phyloP scores from a whole-genome alignment of 1,140 invertebrate species.

The Anastatus disparis region DNA sequence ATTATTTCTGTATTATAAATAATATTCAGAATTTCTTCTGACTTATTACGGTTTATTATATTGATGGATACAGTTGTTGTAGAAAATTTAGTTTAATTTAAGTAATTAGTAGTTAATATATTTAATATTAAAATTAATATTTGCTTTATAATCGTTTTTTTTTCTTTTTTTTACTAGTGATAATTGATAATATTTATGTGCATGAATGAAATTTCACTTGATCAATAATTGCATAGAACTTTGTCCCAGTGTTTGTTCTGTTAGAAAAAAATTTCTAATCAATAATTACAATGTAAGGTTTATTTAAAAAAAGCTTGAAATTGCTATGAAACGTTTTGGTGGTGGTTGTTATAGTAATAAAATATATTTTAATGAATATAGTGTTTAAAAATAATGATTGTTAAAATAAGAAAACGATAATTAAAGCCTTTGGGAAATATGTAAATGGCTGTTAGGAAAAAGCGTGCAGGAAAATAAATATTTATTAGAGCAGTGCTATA shows the following conservation, averaged over 20 bases:
- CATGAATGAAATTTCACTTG: not conserved
- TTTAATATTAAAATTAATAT: no score
- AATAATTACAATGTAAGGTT: not conserved
- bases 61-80: no score
- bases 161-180: no score
- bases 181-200: slow-evolving; percentile 6
- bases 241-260: slow-evolving; percentile 58
- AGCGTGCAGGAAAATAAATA: slow-evolving; percentile 12
- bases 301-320: not conserved
- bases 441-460: not conserved
- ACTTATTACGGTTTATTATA: no score
- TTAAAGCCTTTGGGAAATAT: not conserved
- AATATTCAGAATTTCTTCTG: no score
- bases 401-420: not conserved
- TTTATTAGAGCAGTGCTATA: slow-evolving; percentile 39
- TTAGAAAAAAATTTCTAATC: slow-evolving; percentile 17
- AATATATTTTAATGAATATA: not conserved
- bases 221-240: slow-evolving; percentile 12
- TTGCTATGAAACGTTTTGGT: slow-evolving; percentile 1
- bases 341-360: slow-evolving; percentile 22
- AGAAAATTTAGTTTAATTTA: no score
- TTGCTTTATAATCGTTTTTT: no score
- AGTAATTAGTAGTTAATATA: no score
- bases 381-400: not conserved
- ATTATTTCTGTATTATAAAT: no score